These are phyloP conservation scores for Neodiprion fabricii DNA, from an alignment of 1,140 invertebrate genomes.

Conservation along the genomic window DNA sequence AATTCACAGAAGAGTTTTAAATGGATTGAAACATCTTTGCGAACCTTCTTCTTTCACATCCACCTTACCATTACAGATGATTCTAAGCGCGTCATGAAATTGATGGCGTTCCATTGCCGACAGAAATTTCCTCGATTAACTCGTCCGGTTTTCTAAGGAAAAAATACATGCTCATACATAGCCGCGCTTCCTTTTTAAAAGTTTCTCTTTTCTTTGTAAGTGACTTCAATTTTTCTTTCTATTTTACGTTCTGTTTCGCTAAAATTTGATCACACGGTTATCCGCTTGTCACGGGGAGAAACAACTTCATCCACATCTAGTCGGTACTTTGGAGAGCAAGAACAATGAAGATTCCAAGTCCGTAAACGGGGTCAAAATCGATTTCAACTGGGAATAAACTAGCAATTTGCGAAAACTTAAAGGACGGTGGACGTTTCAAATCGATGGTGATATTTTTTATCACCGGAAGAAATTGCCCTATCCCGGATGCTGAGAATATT, in stretches of 20 bases:
- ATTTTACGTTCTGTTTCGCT: too few relatives aligned
- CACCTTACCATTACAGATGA: neutral
- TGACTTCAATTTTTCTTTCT: too few relatives aligned
- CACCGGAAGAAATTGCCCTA: too few relatives aligned
- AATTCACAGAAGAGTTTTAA: slow-evolving; percentile 1
- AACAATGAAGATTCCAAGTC: slow-evolving; percentile 3
- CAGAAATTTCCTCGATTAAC: neutral
- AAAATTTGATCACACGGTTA: slow-evolving; percentile 28
- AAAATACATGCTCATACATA: neutral
- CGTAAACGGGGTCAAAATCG: neutral
- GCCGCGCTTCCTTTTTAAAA: too few relatives aligned
- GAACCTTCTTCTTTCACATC: neutral
- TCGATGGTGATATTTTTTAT: neutral
- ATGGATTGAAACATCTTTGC: neutral
- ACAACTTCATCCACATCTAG: slow-evolving; percentile 23
- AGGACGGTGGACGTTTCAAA: neutral
- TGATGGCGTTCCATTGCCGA: neutral
- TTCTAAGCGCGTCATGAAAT: neutral
- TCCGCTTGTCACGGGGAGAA: slow-evolving; percentile 33
- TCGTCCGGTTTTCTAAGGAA: neutral
- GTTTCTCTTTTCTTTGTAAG: too few relatives aligned
- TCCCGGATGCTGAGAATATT: too few relatives aligned
- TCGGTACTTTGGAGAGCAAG: slow-evolving; percentile 6
- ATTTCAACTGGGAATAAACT: slow-evolving; percentile 4
- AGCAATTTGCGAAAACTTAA: neutral